These are phyloP conservation scores for Himalopsyche phryganea DNA, from an alignment of 1,140 invertebrate genomes.

Conservation along the genomic window DNA sequence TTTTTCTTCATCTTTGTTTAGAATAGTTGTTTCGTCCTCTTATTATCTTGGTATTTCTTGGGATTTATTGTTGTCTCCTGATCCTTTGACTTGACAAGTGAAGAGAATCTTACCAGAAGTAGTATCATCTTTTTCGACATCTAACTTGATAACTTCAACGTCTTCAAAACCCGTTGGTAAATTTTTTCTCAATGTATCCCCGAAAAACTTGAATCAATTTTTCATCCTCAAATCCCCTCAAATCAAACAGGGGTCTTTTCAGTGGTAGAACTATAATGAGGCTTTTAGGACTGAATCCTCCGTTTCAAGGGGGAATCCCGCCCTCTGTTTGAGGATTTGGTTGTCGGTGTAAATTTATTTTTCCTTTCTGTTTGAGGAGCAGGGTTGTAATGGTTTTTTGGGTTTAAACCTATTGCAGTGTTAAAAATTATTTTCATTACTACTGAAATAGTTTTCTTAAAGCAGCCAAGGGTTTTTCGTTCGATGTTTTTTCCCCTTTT, in stretches of 20 bases:
- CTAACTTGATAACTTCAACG: too few species aligned
- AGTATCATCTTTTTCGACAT: too few species aligned
- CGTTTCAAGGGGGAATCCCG: slow-evolving; percentile 29
- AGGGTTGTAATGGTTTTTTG: slow-evolving; percentile 30
- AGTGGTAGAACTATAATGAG: slow-evolving; percentile 41
- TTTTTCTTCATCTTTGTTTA: too few species aligned
- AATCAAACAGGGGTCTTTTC: slow-evolving; percentile 52
- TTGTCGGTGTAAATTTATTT: slow-evolving; percentile 35
- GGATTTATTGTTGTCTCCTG: too few species aligned
- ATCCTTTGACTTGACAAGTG: too few species aligned
- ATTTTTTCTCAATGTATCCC: slow-evolving; percentile 50
- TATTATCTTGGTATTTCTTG: too few species aligned
- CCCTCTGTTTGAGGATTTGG: slow-evolving; percentile 29
- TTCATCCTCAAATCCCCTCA: slow-evolving; percentile 55
- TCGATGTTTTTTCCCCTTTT: slow-evolving; percentile 12
- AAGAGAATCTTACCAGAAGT: too few species aligned
- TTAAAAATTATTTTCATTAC: slow-evolving; percentile 39
- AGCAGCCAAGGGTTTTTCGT: slow-evolving; percentile 43
- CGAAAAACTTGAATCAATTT: slow-evolving; percentile 50
- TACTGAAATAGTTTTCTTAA: slow-evolving; percentile 43
- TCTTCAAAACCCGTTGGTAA: slow-evolving; percentile 43
- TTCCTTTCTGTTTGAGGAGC: slow-evolving; percentile 32
- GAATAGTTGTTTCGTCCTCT: too few species aligned
- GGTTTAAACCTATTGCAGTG: slow-evolving; percentile 31
- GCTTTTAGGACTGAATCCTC: slow-evolving; percentile 33